Evolutionary conservation across 2,113 vertebrate genomes (phyloP).

Genomic region (Anser cygnoides): DNA sequence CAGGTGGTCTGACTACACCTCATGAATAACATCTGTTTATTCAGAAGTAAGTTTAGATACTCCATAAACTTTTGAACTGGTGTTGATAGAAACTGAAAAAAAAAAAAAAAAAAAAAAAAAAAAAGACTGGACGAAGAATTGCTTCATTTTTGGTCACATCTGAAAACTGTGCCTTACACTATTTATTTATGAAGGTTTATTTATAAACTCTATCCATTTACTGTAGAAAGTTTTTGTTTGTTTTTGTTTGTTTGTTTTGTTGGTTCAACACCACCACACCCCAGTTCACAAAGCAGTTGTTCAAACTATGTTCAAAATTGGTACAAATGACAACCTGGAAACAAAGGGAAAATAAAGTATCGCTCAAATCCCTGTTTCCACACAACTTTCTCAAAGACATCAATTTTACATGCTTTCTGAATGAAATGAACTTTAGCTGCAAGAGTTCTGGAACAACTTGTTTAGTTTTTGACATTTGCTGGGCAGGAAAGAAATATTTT

Average conservation of each 20-base stretch:
- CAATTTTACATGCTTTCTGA: constrained; percentile 32
- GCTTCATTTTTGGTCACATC: not conserved
- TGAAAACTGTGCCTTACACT: not conserved
- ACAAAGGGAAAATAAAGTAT: constrained; percentile 55
- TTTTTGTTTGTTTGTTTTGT: not conserved
- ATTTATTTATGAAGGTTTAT: not conserved
- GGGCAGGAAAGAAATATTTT: not conserved
- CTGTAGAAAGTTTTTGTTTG: not conserved
- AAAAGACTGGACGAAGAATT: not conserved
- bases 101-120: not conserved
- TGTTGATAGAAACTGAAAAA: not conserved
- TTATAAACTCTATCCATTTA: not conserved
- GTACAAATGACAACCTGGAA: constrained; percentile 49
- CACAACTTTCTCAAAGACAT: constrained; percentile 16
- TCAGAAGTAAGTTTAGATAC: not conserved
- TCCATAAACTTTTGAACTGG: not conserved
- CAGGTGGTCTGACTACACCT: not conserved
- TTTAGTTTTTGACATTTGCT: not conserved
- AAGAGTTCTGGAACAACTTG: not conserved
- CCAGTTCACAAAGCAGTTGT: constrained; percentile 44
- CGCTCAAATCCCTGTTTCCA: constrained; percentile 33
- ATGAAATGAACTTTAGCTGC: not conserved
- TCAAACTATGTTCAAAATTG: constrained; percentile 39
- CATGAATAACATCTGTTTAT: not conserved
- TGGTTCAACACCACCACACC: not conserved